Conservation (phyloP, 2,888 invertebrate genomes). For the Scaptomyza caliginosa region DNA sequence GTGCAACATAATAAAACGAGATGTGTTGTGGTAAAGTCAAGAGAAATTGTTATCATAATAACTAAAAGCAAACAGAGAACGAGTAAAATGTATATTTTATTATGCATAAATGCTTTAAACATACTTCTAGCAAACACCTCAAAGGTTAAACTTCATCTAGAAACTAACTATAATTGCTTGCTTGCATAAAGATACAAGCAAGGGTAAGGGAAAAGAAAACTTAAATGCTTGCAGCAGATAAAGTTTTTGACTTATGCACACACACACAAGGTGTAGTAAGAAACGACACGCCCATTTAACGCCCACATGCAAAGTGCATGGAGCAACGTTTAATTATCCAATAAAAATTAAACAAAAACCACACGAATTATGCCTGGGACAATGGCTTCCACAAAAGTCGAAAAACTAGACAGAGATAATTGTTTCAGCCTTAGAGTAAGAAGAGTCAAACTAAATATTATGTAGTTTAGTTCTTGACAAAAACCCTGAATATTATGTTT, state of each 20-base stretch:
- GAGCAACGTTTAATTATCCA: conserved; percentile 57
- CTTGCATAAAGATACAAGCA: too few species aligned
- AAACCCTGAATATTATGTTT: not conserved
- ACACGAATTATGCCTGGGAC: conserved; percentile 53
- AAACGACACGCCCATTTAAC: conserved; percentile 14
- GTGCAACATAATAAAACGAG: conserved; percentile 12
- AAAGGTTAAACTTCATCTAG: too few species aligned
- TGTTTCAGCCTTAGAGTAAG: not conserved
- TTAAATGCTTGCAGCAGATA: conserved; percentile 32
- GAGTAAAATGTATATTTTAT: not conserved
- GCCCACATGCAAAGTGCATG: not conserved
- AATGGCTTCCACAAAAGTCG: conserved; percentile 20
- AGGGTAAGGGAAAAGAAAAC: too few species aligned
- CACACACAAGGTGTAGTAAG: not conserved
- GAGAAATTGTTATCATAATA: not conserved
- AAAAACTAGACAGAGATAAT: conserved; percentile 4
- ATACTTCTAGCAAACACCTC: too few species aligned
- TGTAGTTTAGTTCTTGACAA: not conserved
- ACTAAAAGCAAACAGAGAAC: not conserved
- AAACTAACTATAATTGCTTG: too few species aligned
- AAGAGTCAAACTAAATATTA: not conserved
- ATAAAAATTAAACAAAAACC: conserved; percentile 66
- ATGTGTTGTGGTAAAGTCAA: not conserved
- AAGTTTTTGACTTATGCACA: conserved; percentile 46
- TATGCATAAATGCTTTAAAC: too few species aligned